Conservation (phyloP, 2,113 vertebrate genomes). For the Heterotilapia buettikoferi region DNA sequence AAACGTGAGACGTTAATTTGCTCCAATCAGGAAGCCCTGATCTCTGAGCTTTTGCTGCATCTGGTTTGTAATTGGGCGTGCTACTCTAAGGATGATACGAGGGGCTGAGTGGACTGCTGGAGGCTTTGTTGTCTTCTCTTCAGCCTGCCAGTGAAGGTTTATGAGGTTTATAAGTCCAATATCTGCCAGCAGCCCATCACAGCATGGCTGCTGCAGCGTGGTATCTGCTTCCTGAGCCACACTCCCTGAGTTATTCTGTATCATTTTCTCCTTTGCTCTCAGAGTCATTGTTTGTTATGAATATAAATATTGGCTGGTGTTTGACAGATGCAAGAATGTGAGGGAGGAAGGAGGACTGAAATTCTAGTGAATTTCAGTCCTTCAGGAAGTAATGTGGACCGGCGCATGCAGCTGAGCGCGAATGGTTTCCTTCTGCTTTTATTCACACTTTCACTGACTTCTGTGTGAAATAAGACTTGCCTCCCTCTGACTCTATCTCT, state of each 20-base stretch:
- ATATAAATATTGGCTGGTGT: slow-evolving; percentile 43
- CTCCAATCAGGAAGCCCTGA: slow-evolving; percentile 39
- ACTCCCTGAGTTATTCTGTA: not conserved
- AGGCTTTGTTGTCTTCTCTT: slow-evolving; percentile 22
- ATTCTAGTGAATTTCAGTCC: slow-evolving; percentile 19
- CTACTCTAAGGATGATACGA: slow-evolving; percentile 29
- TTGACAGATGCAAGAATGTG: slow-evolving; percentile 38
- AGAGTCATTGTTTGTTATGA: slow-evolving; percentile 52
- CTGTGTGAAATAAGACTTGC: slow-evolving; percentile 13
- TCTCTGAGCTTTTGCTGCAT: slow-evolving; percentile 29
- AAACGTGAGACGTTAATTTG: slow-evolving; percentile 31
- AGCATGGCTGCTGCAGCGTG: not conserved
- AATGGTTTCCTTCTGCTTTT: slow-evolving; percentile 49
- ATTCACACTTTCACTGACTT: slow-evolving; percentile 25
- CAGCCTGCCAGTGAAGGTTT: not conserved
- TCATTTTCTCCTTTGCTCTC: not conserved
- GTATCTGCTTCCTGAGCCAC: slow-evolving; percentile 13
- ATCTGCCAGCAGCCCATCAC: slow-evolving; percentile 10
- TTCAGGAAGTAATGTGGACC: slow-evolving; percentile 52
- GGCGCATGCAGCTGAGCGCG: not conserved
- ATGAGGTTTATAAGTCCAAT: not conserved
- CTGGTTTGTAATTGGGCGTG: slow-evolving; percentile 50
- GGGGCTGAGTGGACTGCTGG: not conserved
- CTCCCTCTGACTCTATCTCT: not conserved
- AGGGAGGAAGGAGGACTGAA: slow-evolving; percentile 23